A percentile compares a stretch with the other conserved stretches of the same genome.
Conservation (phyloP, 2,888 invertebrate species). For the Pristionchus entomophagus region DNA sequence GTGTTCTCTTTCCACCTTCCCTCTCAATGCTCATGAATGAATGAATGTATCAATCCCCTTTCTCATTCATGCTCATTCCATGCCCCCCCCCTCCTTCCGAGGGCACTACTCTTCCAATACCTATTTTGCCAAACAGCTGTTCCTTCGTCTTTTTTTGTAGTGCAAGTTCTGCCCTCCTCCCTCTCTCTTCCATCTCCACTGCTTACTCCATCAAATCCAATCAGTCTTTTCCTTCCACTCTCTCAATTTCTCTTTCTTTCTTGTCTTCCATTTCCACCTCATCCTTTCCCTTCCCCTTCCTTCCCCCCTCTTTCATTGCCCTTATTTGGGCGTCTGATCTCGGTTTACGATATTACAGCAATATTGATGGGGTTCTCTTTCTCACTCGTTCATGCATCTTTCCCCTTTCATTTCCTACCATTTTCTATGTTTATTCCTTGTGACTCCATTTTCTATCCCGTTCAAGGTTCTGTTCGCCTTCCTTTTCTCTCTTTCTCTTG, state of each 20-base stretch:
- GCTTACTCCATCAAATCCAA: not conserved
- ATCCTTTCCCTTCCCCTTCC: slow-evolving; percentile 24
- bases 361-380: not conserved
- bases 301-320: too few relatives aligned
- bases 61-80: not conserved
- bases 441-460: not conserved
- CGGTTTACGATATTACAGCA: slow-evolving; percentile 10
- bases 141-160: not conserved
- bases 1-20: not conserved
- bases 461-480: slow-evolving; percentile 3
- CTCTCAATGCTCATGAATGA: slow-evolving; percentile 26
- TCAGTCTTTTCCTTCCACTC: not conserved
- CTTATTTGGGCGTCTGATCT: not conserved
- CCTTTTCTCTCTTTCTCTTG: not conserved
- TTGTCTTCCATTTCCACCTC: slow-evolving; percentile 7
- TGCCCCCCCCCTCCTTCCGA: too few relatives aligned
- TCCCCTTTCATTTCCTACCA: not conserved
- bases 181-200: not conserved
- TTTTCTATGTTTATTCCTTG: slow-evolving; percentile 28
- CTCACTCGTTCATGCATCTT: not conserved
- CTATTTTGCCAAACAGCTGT: slow-evolving; percentile 28
- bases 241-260: not conserved
- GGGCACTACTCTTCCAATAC: too few relatives aligned
- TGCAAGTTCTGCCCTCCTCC: slow-evolving; percentile 19
- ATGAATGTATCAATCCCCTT: slow-evolving; percentile 5